These are phyloP conservation scores for Brachionus koreanus DNA, from an alignment of 1,140 invertebrate species.

Conservation along the genomic window DNA sequence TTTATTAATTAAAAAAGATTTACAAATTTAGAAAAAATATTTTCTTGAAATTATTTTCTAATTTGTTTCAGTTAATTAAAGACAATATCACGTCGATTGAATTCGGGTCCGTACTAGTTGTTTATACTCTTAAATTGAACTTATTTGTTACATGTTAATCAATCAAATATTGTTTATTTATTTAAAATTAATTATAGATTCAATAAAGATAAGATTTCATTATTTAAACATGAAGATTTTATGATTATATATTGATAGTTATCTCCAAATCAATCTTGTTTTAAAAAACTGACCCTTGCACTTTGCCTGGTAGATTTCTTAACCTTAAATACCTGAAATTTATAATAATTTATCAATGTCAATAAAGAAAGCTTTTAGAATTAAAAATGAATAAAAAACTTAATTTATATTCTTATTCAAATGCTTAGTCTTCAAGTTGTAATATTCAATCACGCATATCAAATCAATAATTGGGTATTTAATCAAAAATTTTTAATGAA, in stretches of 20 bases:
- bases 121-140: neutral
- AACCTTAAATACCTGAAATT: neutral
- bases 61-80: conserved; percentile 26
- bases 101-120: neutral
- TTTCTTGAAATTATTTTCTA: neutral
- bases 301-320: neutral
- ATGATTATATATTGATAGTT: conserved; percentile 1
- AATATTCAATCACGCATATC: neutral
- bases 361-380: neutral
- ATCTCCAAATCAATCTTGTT: neutral
- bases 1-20: neutral
- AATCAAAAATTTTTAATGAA: too few relatives aligned
- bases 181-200: conserved; percentile 14
- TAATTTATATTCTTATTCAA: neutral
- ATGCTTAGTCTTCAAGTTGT: neutral
- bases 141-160: conserved; percentile 30
- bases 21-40: neutral
- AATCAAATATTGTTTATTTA: conserved; percentile 34
- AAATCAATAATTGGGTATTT: neutral
- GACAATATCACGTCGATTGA: neutral
- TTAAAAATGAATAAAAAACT: neutral
- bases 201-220: conserved; percentile 24
- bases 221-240: conserved; percentile 19
- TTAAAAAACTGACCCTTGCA: neutral
- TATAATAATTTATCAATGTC: neutral